phyloP scores from a whole-genome alignment of 2,113 vertebrate species.

The Percopsis transmontana region DNA sequence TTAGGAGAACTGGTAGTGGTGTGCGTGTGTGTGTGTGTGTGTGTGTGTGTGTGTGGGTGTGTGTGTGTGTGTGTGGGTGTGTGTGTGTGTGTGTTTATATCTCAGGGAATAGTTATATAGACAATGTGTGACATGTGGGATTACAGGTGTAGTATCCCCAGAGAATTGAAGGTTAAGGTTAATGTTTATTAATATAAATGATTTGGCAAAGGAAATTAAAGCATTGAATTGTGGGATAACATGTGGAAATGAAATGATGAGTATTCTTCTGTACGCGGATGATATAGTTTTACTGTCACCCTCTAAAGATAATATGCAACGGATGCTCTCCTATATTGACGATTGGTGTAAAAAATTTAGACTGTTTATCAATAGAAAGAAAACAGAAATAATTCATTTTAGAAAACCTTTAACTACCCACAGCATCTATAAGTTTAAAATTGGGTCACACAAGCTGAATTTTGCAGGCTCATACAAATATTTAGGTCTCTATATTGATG shows the following conservation, averaged over 20 bases:
- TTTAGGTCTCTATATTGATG: background rate
- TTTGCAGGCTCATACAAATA: background rate
- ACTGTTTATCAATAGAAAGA: background rate
- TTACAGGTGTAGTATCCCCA: slow-evolving; percentile 45
- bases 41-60: slow-evolving; percentile 24
- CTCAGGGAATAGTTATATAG: slow-evolving; percentile 45
- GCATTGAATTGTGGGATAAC: background rate
- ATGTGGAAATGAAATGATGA: background rate
- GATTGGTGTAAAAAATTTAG: background rate
- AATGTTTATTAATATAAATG: slow-evolving; percentile 11
- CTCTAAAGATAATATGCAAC: background rate
- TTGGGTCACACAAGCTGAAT: background rate
- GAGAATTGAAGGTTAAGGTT: slow-evolving; percentile 46
- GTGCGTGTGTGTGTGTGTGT: slow-evolving; percentile 25
- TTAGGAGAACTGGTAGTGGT: slow-evolving; percentile 36
- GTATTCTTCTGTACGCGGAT: background rate
- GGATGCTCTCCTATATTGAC: background rate
- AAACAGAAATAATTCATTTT: background rate
- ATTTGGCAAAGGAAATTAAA: background rate
- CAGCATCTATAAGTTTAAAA: background rate
- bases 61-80: slow-evolving; percentile 31
- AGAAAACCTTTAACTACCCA: background rate
- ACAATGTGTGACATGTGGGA: slow-evolving; percentile 52
- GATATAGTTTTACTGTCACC: background rate
- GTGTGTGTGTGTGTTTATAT: slow-evolving; percentile 32